These are phyloP conservation scores for Cyphomyrmex costatus DNA, from an alignment of 1,140 invertebrate genomes.

Conservation along the genomic window DNA sequence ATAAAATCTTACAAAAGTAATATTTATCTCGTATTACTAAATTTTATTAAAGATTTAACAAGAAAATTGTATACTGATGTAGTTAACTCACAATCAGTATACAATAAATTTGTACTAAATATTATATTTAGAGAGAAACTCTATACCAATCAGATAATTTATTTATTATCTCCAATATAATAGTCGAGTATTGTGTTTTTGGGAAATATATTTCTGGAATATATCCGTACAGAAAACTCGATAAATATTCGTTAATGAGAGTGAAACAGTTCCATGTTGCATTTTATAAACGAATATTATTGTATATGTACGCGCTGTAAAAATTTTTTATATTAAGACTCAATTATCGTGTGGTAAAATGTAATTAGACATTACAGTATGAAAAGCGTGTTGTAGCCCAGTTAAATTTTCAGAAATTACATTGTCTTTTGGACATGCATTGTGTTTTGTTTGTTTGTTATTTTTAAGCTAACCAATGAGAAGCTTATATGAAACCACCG, in stretches of 20 bases:
- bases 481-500: neutral
- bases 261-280: neutral
- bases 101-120: neutral
- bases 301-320: neutral
- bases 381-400: slow-evolving; percentile 16
- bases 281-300: slow-evolving; percentile 46
- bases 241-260: slow-evolving; percentile 53
- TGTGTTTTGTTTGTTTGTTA: slow-evolving; percentile 38
- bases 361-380: slow-evolving; percentile 38
- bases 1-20: neutral
- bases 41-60: neutral
- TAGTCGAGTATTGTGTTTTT: slow-evolving; percentile 5
- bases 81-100: neutral
- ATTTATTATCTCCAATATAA: slow-evolving; percentile 32
- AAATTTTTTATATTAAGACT: slow-evolving; percentile 5
- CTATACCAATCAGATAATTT: slow-evolving; percentile 19
- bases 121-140: neutral
- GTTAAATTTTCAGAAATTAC: slow-evolving; percentile 41
- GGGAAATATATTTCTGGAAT: slow-evolving; percentile 28
- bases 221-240: slow-evolving; percentile 27
- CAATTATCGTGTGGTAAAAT: slow-evolving; percentile 35
- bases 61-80: neutral
- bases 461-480: slow-evolving; percentile 27
- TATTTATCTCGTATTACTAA: neutral
- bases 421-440: slow-evolving; percentile 37